Base-by-base conservation (phyloP, 2,888 invertebrate species). In the Hipparchia semele region DNA sequence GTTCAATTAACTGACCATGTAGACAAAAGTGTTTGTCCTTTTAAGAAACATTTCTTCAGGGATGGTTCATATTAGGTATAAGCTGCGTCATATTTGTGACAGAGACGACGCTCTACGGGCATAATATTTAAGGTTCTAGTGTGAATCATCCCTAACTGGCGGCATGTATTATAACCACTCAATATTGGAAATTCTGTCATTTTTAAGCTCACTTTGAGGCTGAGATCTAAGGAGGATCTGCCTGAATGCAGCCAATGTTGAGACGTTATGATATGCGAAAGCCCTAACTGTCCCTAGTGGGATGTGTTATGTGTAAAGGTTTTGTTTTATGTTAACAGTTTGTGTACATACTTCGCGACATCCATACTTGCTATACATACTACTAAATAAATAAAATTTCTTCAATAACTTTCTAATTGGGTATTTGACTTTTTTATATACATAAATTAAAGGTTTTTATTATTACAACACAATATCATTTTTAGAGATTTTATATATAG, bases 291-390 rank as follows among this genome's bases (percentile, higher is more conserved):
- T 56, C 65, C 61, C 70, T 69, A 39, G 90, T 90, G 90, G 89
- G 84, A 86, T 89, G 90, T 91, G 91, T 91, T 86, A 82, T 91
- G 90, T 90, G 89, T 90, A 85, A 77, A 84, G 74, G 78, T 80
- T 86, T 83, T 79, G 72, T 75, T 59, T 65, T 33, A n/a, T 53
- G 58, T 68, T 49, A 59, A 46, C n/a, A 49, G 68, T 33, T 39
- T 68, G 45, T 49, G 49, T 39, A 59, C 51, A 64, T 51, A 68
- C 46, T 68, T 68, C 60, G 69, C 67, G 71, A 62, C 66, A 67
- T 53, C 62, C 73, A 54, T 49, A 66, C 54, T 49, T n/a, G 39
- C 59, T 49, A 49, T 49, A 4, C 49, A 49, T 49, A 4, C 49
- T 49, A 49, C 13, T 8, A 23, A 56, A 7, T n/a, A 53, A 53